phyloP scores from a whole-genome alignment of 2,113 vertebrate genomes.

The Chamaetylas fuelleborni region DNA sequence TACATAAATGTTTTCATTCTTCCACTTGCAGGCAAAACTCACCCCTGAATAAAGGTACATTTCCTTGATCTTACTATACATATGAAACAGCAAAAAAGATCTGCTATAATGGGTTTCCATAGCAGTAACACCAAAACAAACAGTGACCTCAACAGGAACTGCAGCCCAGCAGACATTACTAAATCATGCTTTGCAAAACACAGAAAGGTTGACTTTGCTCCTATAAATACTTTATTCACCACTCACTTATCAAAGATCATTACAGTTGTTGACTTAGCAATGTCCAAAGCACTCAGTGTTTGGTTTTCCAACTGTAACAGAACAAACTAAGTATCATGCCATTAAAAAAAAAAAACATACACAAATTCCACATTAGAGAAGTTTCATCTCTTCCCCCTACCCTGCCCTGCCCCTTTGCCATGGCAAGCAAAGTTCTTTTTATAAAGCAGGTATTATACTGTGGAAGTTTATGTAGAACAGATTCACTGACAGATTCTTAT shows the following conservation, averaged over 20 bases:
- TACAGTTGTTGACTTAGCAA: not conserved
- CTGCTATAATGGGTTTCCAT: slow-evolving; percentile 25
- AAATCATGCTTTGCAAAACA: not conserved
- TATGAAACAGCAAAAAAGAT: not conserved
- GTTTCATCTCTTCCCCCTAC: not conserved
- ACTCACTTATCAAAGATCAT: not conserved
- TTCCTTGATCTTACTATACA: not conserved
- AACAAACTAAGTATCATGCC: not conserved
- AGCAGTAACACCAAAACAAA: slow-evolving; percentile 62
- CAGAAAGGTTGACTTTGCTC: not conserved
- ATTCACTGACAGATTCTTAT: not conserved
- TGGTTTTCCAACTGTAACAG: not conserved
- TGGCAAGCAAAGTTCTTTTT: not conserved
- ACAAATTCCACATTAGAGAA: not conserved
- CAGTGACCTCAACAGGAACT: slow-evolving; percentile 57
- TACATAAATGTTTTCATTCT: not conserved
- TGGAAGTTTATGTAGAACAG: not conserved
- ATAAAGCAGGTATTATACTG: not conserved
- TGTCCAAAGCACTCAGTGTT: not conserved
- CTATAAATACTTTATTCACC: not conserved
- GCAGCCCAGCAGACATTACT: not conserved
- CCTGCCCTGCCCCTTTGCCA: not conserved
- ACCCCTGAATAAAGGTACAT: not conserved
- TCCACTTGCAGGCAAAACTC: not conserved
- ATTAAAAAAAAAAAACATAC: rapidly evolving